Percentiles rank a stretch among this genome's conserved stretches.
phyloP scores from a whole-genome alignment of 2,797 vertebrate species.

The Mallotus villosus region DNA sequence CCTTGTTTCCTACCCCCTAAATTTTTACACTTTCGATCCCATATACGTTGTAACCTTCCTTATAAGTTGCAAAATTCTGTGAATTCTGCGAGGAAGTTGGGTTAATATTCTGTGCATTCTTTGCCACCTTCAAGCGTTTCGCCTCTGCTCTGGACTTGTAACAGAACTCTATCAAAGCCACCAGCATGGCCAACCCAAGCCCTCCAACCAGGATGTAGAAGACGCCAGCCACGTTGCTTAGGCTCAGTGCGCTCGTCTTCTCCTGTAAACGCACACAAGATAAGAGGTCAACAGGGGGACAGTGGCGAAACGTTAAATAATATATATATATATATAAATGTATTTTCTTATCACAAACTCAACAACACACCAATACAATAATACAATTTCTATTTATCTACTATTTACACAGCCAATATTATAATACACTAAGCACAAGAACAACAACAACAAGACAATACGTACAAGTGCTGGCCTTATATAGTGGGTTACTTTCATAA shows the following conservation, averaged over 20 bases:
- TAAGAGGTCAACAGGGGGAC: slow-evolving; percentile 69
- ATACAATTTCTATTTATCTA: slow-evolving; percentile 42
- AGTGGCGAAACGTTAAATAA: slow-evolving; percentile 10
- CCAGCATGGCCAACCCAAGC: slow-evolving; percentile 99
- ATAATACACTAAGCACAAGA: slow-evolving; percentile 56
- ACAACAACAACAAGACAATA: slow-evolving; percentile 47
- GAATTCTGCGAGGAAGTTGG: slow-evolving; percentile 99
- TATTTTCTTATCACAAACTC: background rate
- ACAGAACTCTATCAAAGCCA: slow-evolving; percentile 99
- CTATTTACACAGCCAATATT: slow-evolving; percentile 49
- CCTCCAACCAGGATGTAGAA: slow-evolving; percentile 99
- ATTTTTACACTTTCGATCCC: slow-evolving; percentile 99
- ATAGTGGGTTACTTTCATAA: slow-evolving; percentile 57
- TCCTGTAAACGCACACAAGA: slow-evolving; percentile 89
- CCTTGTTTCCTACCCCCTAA: slow-evolving; percentile 99
- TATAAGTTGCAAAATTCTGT: slow-evolving; percentile 99
- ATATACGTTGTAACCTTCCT: slow-evolving; percentile 99
- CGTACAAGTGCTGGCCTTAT: slow-evolving; percentile 54
- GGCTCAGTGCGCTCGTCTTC: slow-evolving; percentile 99
- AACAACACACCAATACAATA: slow-evolving; percentile 43
- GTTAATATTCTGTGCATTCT: slow-evolving; percentile 99
- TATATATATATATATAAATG: background rate
- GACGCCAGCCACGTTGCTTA: slow-evolving; percentile 99
- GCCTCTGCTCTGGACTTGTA: slow-evolving; percentile 99
- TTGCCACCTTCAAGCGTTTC: slow-evolving; percentile 99